These are phyloP conservation scores for Drosophila monieri DNA, from an alignment of 2,888 invertebrate species.

Conservation along the genomic window DNA sequence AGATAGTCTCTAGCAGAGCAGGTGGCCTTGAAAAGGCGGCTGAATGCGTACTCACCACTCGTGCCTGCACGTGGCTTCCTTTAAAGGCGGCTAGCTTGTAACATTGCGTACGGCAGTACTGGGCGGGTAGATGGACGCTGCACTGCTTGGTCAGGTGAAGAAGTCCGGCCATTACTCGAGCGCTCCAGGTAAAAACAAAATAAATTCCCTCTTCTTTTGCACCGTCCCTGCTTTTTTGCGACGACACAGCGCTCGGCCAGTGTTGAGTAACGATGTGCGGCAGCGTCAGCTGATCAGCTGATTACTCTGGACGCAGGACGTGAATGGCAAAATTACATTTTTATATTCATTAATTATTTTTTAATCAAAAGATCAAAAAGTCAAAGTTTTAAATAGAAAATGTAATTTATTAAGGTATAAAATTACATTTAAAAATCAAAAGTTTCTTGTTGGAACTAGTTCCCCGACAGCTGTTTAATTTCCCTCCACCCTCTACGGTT, in stretches of 20 bases:
- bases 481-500: background rate
- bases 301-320: background rate
- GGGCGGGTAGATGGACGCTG: constrained; percentile 59
- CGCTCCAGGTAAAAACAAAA: constrained; percentile 46
- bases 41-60: constrained; percentile 62
- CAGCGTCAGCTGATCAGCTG: constrained; percentile 28
- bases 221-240: constrained; percentile 43
- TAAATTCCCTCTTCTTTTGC: constrained; percentile 40
- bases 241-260: constrained; percentile 8
- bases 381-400: background rate
- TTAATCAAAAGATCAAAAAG: too few relatives aligned
- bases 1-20: constrained; percentile 19
- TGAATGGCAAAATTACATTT: background rate
- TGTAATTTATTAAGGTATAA: background rate
- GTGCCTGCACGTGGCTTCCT: constrained; percentile 42
- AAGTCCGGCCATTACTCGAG: constrained; percentile 79
- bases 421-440: background rate
- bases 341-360: background rate
- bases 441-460: constrained; percentile 1
- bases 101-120: constrained; percentile 46
- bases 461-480: constrained; percentile 1
- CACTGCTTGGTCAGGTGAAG: constrained; percentile 78
- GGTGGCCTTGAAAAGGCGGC: constrained; percentile 63
- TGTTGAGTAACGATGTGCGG: constrained; percentile 5
- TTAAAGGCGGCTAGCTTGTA: constrained; percentile 28